Conservation (phyloP, 2,797 vertebrate species). For the Manis javanica region DNA sequence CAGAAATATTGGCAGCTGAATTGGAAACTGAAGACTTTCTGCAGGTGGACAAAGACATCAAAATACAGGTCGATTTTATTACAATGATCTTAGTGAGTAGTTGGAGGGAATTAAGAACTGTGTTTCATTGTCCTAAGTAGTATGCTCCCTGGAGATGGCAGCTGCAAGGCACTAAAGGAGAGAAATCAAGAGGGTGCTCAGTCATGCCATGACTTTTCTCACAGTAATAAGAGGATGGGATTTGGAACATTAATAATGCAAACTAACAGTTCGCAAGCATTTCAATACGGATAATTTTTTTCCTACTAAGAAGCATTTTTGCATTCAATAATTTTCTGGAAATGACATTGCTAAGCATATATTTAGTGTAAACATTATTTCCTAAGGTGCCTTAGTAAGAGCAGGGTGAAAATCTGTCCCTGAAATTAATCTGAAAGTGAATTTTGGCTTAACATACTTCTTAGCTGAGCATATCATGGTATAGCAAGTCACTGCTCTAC, state of each 20-base stretch:
- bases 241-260: constrained; percentile 35
- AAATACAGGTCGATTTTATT: not conserved
- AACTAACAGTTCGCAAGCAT: not conserved
- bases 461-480: constrained; percentile 36
- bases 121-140: not conserved
- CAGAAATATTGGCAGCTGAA: not conserved
- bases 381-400: constrained; percentile 23
- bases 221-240: not conserved
- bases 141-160: not conserved
- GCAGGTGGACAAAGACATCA: not conserved
- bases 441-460: constrained; percentile 39
- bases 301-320: constrained; percentile 33
- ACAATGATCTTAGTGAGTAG: not conserved
- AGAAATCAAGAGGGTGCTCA: not conserved
- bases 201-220: not conserved
- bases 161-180: not conserved
- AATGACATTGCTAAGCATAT: constrained; percentile 49
- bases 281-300: constrained; percentile 32
- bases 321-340: constrained; percentile 43
- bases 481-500: not conserved
- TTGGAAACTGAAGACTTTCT: not conserved
- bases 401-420: constrained; percentile 26
- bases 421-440: constrained; percentile 44
- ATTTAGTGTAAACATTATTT: constrained; percentile 56
- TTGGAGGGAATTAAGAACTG: not conserved